Conservation (phyloP, 2,113 vertebrate species). For the Lophius piscatorius region DNA sequence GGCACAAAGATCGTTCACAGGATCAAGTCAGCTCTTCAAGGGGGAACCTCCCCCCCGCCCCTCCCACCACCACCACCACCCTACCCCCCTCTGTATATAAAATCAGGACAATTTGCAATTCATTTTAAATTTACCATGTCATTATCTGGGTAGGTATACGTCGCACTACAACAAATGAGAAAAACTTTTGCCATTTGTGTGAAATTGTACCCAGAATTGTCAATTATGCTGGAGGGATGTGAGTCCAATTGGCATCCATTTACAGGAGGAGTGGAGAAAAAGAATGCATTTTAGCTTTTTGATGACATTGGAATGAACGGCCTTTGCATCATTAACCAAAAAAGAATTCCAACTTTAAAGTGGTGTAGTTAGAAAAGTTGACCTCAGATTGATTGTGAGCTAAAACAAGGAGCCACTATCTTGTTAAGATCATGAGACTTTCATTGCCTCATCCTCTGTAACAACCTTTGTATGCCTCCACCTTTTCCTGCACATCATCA, state of each 20-base stretch:
- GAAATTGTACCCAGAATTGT: slow-evolving; percentile 34
- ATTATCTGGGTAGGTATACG: slow-evolving; percentile 48
- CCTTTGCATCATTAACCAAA: slow-evolving; percentile 26
- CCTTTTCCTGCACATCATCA: slow-evolving; percentile 40
- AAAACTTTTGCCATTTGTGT: slow-evolving; percentile 22
- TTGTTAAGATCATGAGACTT: slow-evolving; percentile 12
- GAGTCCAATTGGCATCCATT: slow-evolving; percentile 24
- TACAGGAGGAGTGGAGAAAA: background rate
- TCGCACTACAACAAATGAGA: slow-evolving; percentile 46
- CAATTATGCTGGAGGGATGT: slow-evolving; percentile 14
- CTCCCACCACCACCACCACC: too few relatives aligned
- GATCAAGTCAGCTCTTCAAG: slow-evolving; percentile 31
- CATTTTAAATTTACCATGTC: slow-evolving; percentile 59
- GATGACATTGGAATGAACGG: slow-evolving; percentile 1
- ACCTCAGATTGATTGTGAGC: background rate
- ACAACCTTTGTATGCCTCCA: slow-evolving; percentile 23
- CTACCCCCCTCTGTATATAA: slow-evolving; percentile 54
- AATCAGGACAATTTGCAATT: slow-evolving; percentile 62
- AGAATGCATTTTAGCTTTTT: slow-evolving; percentile 16
- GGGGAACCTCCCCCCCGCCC: slow-evolving; percentile 13
- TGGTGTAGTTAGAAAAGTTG: slow-evolving; percentile 11
- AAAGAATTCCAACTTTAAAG: slow-evolving; percentile 10
- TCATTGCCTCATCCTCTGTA: slow-evolving; percentile 16
- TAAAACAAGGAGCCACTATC: slow-evolving; percentile 17
- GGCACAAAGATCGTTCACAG: slow-evolving; percentile 51